A percentile compares a stretch with the other conserved stretches of the same genome.
Evolutionary conservation across 2,888 invertebrate species (phyloP).

Genomic region (Troides aeacus): DNA sequence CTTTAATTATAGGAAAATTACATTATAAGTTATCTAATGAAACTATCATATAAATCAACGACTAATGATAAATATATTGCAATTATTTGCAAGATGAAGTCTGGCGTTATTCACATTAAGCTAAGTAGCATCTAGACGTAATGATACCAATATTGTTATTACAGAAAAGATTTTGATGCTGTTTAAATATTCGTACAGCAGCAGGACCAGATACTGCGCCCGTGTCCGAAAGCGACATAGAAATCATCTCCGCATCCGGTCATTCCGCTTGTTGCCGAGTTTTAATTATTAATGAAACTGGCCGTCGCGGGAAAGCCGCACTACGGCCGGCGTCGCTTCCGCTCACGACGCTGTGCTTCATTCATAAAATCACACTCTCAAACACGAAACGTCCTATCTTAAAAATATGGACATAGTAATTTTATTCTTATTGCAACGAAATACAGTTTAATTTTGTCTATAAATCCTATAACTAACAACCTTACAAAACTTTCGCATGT

Average conservation of each 20-base stretch:
- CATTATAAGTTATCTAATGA: too few relatives aligned
- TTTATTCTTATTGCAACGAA: conserved; percentile 44
- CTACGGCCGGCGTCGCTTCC: conserved; percentile 75
- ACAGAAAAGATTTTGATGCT: not conserved
- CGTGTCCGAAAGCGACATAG: conserved; percentile 61
- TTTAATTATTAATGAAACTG: conserved; percentile 80
- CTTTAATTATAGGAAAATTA: too few relatives aligned
- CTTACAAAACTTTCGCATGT: conserved; percentile 30
- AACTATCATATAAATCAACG: too few relatives aligned
- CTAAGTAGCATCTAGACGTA: not conserved
- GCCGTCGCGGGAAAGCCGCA: conserved; percentile 76
- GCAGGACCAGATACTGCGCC: conserved; percentile 51
- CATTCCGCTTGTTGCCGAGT: conserved; percentile 72
- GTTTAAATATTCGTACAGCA: conserved; percentile 4
- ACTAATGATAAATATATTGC: too few relatives aligned
- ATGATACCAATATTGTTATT: not conserved
- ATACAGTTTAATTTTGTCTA: conserved; percentile 44
- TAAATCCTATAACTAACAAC: conserved; percentile 20
- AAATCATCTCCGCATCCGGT: conserved; percentile 77
- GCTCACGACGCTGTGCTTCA: conserved; percentile 77
- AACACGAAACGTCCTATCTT: conserved; percentile 46
- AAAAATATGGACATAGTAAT: conserved; percentile 39
- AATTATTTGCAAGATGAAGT: too few relatives aligned
- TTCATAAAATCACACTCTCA: conserved; percentile 68
- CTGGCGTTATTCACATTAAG: not conserved